Base-by-base conservation (phyloP, 2,113 vertebrate genomes). In the Engystomops pustulosus region DNA sequence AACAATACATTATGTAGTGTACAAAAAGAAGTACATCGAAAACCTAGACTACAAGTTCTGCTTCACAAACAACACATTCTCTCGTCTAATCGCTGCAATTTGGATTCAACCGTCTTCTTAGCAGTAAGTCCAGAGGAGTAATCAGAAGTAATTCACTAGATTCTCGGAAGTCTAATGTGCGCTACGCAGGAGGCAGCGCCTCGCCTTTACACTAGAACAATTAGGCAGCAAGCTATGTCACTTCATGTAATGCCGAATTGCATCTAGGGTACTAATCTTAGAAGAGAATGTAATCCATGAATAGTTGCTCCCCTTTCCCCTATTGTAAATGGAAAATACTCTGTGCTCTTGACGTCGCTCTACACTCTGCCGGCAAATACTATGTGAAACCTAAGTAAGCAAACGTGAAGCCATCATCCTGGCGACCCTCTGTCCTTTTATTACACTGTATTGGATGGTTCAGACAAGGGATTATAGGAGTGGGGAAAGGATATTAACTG, bases 121-220 rank as follows among this genome's bases (percentile, higher is more conserved):
- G 47, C 74, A 85, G 76, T 0, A 0, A 45, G 81, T 83, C 80
- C 49, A 85, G 85, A 85, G 67, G 70, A 67, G 85, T 81, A 86
- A 84, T 32, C 0, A 0, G 71, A 53, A 75, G 84, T 55, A 85
- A 86, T 81, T 90, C 86, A 60, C 77, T 58, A 70, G 45, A 81
- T 81, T 87, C 34, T 77, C 85, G 30, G 85, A 87, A 87, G 87
- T 83, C 27, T 84, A 70, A 45, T 87, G 74, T 69, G 60, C 7
- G 86, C 88, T 86, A 87, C 87, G 82, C 85, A 86, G 85, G 88
- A 90, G 90, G 89, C 87, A 89, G 88, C 74, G 85, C 67, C 87
- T 89, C 88, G 62, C 86, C 20, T 86, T 86, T 81, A 77, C 88
- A 89, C 81, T 11, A 58, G 62, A 89, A 88, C 88, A 88, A 88